These are phyloP conservation scores for Heterotilapia buettikoferi DNA, from an alignment of 2,113 vertebrate species.

Conservation along the genomic window DNA sequence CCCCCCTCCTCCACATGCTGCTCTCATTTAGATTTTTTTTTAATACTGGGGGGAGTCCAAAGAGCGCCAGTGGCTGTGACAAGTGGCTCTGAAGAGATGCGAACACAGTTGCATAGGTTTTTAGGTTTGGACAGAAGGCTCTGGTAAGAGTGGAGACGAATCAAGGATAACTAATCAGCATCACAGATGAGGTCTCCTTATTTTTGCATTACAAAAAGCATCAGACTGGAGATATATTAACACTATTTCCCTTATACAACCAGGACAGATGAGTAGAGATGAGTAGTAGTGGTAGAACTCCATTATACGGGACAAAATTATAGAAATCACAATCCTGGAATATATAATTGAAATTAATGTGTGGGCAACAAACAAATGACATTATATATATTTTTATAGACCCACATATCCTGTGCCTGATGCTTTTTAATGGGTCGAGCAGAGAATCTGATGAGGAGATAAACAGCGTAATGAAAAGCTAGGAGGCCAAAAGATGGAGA, in stretches of 20 bases:
- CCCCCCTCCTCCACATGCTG: constrained; percentile 40
- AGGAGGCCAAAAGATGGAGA: background rate
- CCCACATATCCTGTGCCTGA: background rate
- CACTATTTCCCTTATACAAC: background rate
- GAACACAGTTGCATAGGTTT: background rate
- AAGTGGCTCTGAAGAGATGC: constrained; percentile 9
- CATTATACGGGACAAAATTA: background rate
- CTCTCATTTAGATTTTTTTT: constrained; percentile 38
- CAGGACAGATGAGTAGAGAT: background rate
- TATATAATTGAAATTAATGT: background rate
- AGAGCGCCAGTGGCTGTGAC: constrained; percentile 17
- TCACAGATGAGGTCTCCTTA: background rate
- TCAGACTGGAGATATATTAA: background rate
- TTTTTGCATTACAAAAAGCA: background rate
- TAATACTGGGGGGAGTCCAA: background rate
- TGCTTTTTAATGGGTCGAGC: constrained; percentile 3
- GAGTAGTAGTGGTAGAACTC: background rate
- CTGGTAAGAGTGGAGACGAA: background rate
- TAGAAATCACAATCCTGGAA: background rate
- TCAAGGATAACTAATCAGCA: background rate
- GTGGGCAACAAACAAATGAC: background rate
- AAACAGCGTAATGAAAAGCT: constrained; percentile 2
- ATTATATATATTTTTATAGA: background rate
- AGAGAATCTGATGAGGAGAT: background rate
- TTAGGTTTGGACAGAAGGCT: background rate